Evolutionary conservation across 2,113 vertebrate genomes (phyloP).

Genomic region (Acrocephalus arundinaceus): DNA sequence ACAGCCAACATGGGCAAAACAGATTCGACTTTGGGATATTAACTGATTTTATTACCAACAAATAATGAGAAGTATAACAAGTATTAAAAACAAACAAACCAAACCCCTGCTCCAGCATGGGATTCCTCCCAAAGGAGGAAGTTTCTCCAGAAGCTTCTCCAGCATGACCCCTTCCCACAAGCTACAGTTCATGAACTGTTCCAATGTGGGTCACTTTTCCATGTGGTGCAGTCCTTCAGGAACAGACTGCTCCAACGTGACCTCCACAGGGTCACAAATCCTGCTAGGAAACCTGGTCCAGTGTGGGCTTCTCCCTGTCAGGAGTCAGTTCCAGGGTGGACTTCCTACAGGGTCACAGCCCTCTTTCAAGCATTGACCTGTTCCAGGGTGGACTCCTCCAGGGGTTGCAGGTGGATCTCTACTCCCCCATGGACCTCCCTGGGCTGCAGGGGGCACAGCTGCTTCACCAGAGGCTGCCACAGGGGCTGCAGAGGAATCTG

Average conservation of each 20-base stretch:
- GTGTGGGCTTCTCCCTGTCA: neutral
- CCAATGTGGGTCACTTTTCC: too few relatives aligned
- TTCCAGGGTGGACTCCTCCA: neutral
- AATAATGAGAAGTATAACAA: neutral
- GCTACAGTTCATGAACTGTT: neutral
- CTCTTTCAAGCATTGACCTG: neutral
- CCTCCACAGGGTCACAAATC: neutral
- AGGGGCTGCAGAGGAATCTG: neutral
- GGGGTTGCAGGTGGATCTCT: neutral
- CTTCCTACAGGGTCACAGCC: neutral
- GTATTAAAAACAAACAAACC: neutral
- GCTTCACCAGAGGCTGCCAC: neutral
- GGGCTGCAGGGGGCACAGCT: neutral
- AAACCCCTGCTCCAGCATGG: neutral
- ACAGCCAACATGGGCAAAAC: neutral
- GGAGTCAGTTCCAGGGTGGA: neutral
- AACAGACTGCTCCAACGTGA: neutral
- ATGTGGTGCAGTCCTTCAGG: neutral
- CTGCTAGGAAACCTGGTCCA: neutral
- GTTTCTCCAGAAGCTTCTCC: neutral
- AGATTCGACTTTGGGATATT: accelerated
- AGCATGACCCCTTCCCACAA: neutral
- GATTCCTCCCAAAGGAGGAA: neutral
- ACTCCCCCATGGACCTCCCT: too few relatives aligned
- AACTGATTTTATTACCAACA: neutral